Conservation (phyloP, 2,797 vertebrate species). For the Pseudochromis fuscus region DNA sequence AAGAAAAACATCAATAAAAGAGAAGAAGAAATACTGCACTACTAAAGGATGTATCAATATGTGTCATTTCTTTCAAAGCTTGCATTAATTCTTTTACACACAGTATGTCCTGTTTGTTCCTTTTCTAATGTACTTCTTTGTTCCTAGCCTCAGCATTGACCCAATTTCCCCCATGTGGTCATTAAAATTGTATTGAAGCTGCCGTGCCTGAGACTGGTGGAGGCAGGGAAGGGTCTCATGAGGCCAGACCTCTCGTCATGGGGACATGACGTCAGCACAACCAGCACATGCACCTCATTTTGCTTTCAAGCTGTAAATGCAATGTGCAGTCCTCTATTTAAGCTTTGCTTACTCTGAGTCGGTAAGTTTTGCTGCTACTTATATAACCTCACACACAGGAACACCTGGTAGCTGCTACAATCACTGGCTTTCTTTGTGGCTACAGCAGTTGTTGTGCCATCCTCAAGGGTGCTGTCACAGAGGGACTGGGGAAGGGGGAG, state of each 20-base stretch:
- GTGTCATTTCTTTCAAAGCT: not conserved
- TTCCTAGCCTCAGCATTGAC: constrained; percentile 69
- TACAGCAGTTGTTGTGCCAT: not conserved
- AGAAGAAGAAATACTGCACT: not conserved
- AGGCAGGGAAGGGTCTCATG: constrained; percentile 63
- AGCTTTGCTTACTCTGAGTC: constrained; percentile 4
- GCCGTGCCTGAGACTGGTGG: constrained; percentile 56
- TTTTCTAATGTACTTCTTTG: constrained; percentile 57
- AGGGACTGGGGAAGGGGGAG: too few relatives aligned
- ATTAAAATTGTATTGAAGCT: constrained; percentile 82
- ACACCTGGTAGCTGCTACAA: not conserved
- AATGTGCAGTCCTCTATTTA: constrained; percentile 3
- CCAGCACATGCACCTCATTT: constrained; percentile 31
- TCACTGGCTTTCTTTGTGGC: not conserved
- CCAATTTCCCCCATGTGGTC: constrained; percentile 79
- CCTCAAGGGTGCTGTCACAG: too few relatives aligned
- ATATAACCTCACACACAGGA: not conserved
- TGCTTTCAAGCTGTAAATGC: constrained; percentile 29
- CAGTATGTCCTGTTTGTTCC: constrained; percentile 3
- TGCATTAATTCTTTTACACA: not conserved
- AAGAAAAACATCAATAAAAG: not conserved
- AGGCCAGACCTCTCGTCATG: constrained; percentile 52
- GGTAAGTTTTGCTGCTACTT: not conserved
- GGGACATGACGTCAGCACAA: constrained; percentile 70
- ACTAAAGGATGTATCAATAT: not conserved